Evolutionary conservation across 2,113 vertebrate species (phyloP), one percentile per base, ranked within the genome.

Genomic region (Micronisus gabar): DNA sequence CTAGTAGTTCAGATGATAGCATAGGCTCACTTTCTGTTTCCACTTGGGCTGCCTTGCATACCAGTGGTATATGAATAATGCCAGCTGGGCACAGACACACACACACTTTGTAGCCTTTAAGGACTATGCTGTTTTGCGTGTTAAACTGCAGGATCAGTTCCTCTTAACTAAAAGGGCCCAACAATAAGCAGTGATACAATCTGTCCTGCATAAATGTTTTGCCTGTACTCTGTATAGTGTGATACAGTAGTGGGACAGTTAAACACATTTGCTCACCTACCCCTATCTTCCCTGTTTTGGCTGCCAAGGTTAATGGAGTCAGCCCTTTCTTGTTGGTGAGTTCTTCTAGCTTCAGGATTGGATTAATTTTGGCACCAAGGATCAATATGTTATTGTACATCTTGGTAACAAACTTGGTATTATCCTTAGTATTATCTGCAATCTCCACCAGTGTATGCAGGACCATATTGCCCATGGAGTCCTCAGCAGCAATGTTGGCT

Each of bases 321-420:
- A 99, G 97, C 7, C 98, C 98, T 23, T 98, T 97, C 45, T 98
- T 95, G 98, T 99, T 99, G 95, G 97, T 88, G 32, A 99, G 96
- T n/a, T 98, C 98, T 96, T 99, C 99, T 95, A 99, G 98, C 95
- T 98, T 99, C 78, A 98, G 88, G 6, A 98, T 97, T 2, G 99
- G 99, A 83, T 98, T 97, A 48, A 98, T 98, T 27, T 97, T 97
- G 67, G 98, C 98, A 8, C 98, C 97, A 41, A 97, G 98, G 88
- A 98, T 98, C 92, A 99, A 87, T 91, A 99, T 98, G 67, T 98
- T 98, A 38, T 99, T 99, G 48, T 99, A 99, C 98, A 99, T 99
- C 94, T 96, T 98, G 25, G 98, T 98, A 87, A 99, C 98, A 86
- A 99, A 99, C 67, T 99, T 98, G 23, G 99, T 99, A 95, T 99